Conservation (phyloP, 2,888 invertebrate genomes). For the Anthrax anthrax region DNA sequence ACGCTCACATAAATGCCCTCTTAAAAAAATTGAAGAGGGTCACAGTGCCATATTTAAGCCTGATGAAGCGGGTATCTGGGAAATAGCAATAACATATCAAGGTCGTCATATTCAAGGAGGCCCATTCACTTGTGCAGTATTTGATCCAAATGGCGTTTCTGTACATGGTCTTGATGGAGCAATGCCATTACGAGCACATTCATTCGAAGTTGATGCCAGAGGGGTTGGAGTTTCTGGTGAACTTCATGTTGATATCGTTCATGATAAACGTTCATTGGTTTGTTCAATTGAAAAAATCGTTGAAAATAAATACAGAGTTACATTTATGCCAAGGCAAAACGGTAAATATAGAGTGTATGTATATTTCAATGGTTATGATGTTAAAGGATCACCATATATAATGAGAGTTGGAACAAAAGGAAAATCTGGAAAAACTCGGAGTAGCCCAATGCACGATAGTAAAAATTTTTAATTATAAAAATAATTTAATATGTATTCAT, state of each 20-base stretch:
- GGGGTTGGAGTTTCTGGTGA: conserved; percentile 76
- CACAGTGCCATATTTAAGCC: conserved; percentile 95
- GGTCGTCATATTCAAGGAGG: conserved; percentile 92
- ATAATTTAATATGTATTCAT: too few species aligned
- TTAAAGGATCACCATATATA: conserved; percentile 71
- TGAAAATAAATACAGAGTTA: conserved; percentile 59
- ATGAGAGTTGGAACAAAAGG: conserved; percentile 69
- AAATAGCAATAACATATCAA: conserved; percentile 89
- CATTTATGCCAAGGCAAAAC: conserved; percentile 61
- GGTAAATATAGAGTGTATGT: conserved; percentile 75
- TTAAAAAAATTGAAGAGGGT: conserved; percentile 74
- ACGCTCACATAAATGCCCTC: conserved; percentile 62
- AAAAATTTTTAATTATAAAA: conserved; percentile 17
- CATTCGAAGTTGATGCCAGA: conserved; percentile 64
- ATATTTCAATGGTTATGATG: conserved; percentile 84
- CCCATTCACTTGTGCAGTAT: conserved; percentile 92
- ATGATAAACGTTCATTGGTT: conserved; percentile 72
- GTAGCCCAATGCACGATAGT: conserved; percentile 41
- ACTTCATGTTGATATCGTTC: conserved; percentile 77
- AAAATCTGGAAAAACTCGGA: conserved; percentile 38
- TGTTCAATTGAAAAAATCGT: conserved; percentile 70
- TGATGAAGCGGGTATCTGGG: conserved; percentile 94
- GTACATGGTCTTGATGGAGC: conserved; percentile 70
- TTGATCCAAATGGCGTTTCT: conserved; percentile 81
- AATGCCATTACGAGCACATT: conserved; percentile 71